Base-by-base conservation (phyloP, 2,888 invertebrate genomes). In the Chloromyia formosa region DNA sequence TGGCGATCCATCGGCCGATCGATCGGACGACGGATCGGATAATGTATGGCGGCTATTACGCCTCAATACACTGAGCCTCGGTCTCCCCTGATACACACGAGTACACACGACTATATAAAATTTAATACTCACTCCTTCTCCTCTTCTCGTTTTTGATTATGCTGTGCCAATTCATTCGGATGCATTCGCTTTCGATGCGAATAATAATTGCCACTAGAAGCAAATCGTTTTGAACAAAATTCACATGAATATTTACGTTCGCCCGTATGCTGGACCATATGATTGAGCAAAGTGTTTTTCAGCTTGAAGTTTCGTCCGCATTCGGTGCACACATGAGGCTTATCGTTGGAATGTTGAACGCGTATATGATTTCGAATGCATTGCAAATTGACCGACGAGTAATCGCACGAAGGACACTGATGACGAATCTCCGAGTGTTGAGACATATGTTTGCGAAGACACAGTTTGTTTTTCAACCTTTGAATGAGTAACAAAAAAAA, bases 121-220 rank as follows among this genome's bases (percentile, higher is more conserved):
- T n/a, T 0, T 1, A 22, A n/a, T 18, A 58, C 58, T 56, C 68
- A 77, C 77, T 75, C 68, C 54, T 77, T 74, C n/a, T 77, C 76
- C 16, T 76, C 75, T 14, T 77, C 78, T 49, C 77, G 75, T 18
- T 71, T 77, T 40, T 74, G 61, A 61, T 78, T 79, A 0, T 74
- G 40, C 42, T 75, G 75, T 3, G 76, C 75, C 56, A 79, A 74
- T 64, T 79, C 76, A 14, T 69, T 68, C 7, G 78, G 78, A 76
- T 80, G 79, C 79, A 80, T 80, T 69, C 78, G 66, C 74, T 79
- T 80, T 9, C 79, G 73, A 73, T 80, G 79, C 20, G 79, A 77
- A 77, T 80, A 79, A 72, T 78, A 80, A 66, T 80, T 80, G 0
- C 79, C 80, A 53, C 79, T 78, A 0, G 78, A 78, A 1, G 78